phyloP scores from a whole-genome alignment of 2,888 invertebrate species.

The Strigamia maritima region DNA sequence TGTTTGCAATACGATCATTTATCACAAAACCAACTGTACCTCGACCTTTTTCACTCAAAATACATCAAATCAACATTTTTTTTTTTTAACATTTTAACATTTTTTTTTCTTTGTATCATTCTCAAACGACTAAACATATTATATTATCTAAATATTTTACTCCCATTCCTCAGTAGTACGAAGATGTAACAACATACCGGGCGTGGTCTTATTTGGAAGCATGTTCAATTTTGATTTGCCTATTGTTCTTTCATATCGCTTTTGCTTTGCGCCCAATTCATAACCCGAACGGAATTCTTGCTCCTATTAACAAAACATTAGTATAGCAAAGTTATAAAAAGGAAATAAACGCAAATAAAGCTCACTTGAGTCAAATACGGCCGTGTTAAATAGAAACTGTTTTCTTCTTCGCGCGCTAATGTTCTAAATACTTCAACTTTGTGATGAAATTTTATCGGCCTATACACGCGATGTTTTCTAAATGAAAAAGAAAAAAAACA shows the following conservation, averaged over 20 bases:
- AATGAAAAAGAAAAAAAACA: not conserved
- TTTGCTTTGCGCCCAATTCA: not conserved
- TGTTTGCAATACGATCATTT: not conserved
- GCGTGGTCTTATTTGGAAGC: not conserved
- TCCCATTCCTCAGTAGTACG: not conserved
- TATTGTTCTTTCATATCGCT: not conserved
- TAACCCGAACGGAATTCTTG: not conserved
- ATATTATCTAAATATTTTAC: not conserved
- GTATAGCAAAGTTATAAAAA: no score
- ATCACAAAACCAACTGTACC: not conserved
- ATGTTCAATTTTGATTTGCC: not conserved
- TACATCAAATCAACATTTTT: no score
- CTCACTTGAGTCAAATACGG: not conserved
- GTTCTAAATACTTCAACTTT: not conserved
- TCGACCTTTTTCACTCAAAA: no score
- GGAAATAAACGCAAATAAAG: not conserved
- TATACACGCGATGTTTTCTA: not conserved
- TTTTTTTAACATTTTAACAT: not conserved
- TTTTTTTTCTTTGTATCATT: not conserved
- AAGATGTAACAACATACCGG: not conserved
- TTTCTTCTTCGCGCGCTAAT: slow-evolving; percentile 8
- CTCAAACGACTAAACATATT: no score
- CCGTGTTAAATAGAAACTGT: not conserved
- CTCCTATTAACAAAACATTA: not conserved
- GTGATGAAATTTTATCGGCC: not conserved